Conservation (phyloP, 2,888 invertebrate species). For the Acronicta aceris region DNA sequence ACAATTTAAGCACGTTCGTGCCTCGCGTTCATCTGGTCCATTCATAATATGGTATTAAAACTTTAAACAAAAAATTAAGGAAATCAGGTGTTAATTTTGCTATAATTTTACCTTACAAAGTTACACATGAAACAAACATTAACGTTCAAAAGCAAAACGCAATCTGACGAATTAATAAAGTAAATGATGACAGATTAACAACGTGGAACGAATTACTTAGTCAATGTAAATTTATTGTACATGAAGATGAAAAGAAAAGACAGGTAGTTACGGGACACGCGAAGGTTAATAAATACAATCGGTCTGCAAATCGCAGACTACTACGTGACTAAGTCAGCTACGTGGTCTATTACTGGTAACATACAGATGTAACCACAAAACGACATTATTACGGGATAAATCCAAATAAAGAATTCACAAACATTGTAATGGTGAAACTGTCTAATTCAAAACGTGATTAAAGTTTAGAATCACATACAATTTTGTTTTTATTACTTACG, state of each 20-base stretch:
- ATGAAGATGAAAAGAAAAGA: constrained; percentile 32
- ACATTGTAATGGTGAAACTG: background rate
- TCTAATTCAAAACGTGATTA: constrained; percentile 16
- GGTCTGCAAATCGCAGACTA: constrained; percentile 61
- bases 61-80: background rate
- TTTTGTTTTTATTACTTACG: constrained; percentile 6
- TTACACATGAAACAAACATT: background rate
- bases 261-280: constrained; percentile 51
- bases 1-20: constrained; percentile 33
- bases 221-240: constrained; percentile 31
- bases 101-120: background rate
- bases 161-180: constrained; percentile 22
- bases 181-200: constrained; percentile 28
- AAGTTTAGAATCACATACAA: constrained; percentile 4
- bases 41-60: constrained; percentile 2
- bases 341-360: constrained; percentile 62
- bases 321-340: constrained; percentile 74
- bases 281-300: constrained; percentile 76
- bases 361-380: constrained; percentile 62
- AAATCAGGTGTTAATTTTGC: no score
- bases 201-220: constrained; percentile 34
- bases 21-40: constrained; percentile 2
- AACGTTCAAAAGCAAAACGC: background rate
- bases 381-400: constrained; percentile 29
- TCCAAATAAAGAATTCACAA: constrained; percentile 20